Evolutionary conservation across 2,797 vertebrate species (phyloP), one percentile per base, ranked within the genome.

Genomic region (Nannoperca australis): DNA sequence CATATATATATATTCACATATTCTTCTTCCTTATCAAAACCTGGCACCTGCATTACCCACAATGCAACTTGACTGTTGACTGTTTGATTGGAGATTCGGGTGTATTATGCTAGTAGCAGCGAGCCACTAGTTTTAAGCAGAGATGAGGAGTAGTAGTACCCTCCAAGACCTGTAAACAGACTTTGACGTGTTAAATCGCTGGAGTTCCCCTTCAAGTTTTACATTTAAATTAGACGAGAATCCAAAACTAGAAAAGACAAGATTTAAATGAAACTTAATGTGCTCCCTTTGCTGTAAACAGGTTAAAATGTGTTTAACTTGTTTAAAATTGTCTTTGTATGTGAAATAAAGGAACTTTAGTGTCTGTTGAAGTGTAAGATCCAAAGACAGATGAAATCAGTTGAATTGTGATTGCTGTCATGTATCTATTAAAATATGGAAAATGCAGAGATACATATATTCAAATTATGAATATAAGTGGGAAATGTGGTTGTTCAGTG

Each of bases 401-500:
- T 36, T 60, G 22, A 27, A 61, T 44, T 44, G 38, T 5, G 45
- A 62, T 22, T 47, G 45, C 45, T 51, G 53, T 38, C 32, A 47
- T 65, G 17, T 67, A 10, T 53, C 27, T 59, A 34, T 62, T 62
- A 8, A 50, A 20, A 17, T 22, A 18, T 5, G 50, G 51, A 42
- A 59, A 44, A 68, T 51, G 20, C 20, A 18, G 18, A 64, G 18
- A 56, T 60, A 9, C 36, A 20, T 47, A 32, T 24, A 18, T 32
- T 64, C 59, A 24, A 54, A 47, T 65, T 47, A 54, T 77, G 27
- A 30, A 50, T 51, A 14, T 36, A 34, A 42, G 8, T 6, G 30
- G 10, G 9, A 38, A 45, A 24, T 32, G 10, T 27, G 36, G 5
- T 24, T 70, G 13, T 47, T 59, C 3, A 17, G 12, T 60, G 53